Base-by-base conservation (phyloP, 2,113 vertebrate genomes). In the Isichthys henryi region DNA sequence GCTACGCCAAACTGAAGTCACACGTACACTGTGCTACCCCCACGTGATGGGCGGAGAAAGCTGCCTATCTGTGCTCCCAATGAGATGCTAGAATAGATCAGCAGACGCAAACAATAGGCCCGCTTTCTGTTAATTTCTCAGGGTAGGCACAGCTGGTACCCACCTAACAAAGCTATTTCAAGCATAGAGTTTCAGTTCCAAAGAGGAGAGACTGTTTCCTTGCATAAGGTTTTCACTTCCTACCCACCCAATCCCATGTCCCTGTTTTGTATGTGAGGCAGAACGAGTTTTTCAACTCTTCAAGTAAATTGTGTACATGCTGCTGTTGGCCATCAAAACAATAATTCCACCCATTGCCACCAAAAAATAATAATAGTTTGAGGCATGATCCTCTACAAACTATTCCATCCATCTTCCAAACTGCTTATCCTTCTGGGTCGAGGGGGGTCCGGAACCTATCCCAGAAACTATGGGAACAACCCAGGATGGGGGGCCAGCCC, bases 41-140 rank as follows among this genome's bases (percentile, higher is more conserved):
- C 93, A 93, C 92, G 92, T 92, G 90, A 92, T 91, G 91, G 93
- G 77, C 80, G 91, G 90, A 89, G 90, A 70, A 13, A 50, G 46
- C 77, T 80, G 27, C 46, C 66, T 45, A 70, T 48, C 89, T 62
- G 43, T 70, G 82, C 82, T 62, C 35, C 15, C 49, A 35, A 52
- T 53, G 56, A 48, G 31, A 50, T 84, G 50, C 19, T 31, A 27
- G 21, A 62, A 50, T 19, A 52, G 84, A 48, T 50, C 84, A 52
- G 23, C 83, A 66, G 52, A 49, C 46, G 13, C 53, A 89, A 86
- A 89, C 82, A 85, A 89, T 66, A 43, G 70, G 70, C 70, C 8
- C 17, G 15, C 70, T 0, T 80, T 88, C 66, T 52, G 48, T 52
- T 80, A 19, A 88, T 88, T 46, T 80, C 66, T 11, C 13, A 23